phyloP scores from a whole-genome alignment of 2,113 vertebrate genomes.

The Gnathonemus echidnorhynchus region DNA sequence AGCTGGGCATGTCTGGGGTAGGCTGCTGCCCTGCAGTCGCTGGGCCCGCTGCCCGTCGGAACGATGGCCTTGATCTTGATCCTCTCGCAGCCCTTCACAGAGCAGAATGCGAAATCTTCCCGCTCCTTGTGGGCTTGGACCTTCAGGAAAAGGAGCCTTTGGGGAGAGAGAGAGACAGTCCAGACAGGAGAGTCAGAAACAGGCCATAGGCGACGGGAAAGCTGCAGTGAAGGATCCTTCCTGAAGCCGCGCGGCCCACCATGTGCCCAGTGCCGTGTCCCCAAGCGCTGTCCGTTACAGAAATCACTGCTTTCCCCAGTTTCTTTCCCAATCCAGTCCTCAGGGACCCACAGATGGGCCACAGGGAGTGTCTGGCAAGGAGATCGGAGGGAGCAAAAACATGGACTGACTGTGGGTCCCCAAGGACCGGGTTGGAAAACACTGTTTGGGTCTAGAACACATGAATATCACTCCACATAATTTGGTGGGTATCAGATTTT shows the following conservation, averaged over 20 bases:
- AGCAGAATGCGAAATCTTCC: slow-evolving; percentile 87
- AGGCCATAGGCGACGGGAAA: neutral
- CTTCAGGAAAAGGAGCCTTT: slow-evolving; percentile 84
- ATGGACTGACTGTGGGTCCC: neutral
- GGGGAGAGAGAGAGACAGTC: neutral
- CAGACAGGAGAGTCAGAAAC: neutral
- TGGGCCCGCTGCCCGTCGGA: slow-evolving; percentile 66
- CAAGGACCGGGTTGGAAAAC: neutral
- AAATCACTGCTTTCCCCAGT: neutral
- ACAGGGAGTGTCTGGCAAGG: neutral
- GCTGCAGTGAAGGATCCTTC: neutral
- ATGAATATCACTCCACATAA: neutral
- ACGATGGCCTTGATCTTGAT: slow-evolving; percentile 81
- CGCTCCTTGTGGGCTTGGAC: slow-evolving; percentile 76
- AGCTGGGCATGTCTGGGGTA: slow-evolving; percentile 78
- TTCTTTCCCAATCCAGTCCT: neutral
- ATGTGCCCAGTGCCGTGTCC: neutral
- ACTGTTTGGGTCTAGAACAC: neutral
- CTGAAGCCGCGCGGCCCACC: neutral
- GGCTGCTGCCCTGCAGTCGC: slow-evolving; percentile 73
- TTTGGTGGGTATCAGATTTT: neutral
- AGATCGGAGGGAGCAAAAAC: neutral
- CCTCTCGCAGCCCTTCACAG: slow-evolving; percentile 82
- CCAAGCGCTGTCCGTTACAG: neutral
- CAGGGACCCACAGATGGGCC: neutral